A percentile compares a stretch with the other conserved stretches of the same genome.
These are phyloP conservation scores for Papilio gigon DNA, from an alignment of 2,888 invertebrate genomes.

Conservation along the genomic window DNA sequence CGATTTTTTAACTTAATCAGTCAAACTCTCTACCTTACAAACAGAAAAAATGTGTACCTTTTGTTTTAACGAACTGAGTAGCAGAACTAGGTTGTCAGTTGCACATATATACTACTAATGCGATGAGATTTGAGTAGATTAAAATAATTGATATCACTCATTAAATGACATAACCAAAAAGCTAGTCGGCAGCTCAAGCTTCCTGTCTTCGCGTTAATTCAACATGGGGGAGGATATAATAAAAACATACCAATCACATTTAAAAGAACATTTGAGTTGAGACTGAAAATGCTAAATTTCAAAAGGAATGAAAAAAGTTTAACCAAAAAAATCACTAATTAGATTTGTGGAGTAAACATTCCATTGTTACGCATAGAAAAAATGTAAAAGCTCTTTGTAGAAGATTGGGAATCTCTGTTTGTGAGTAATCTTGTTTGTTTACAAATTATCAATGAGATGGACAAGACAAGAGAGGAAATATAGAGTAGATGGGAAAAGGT, in stretches of 20 bases:
- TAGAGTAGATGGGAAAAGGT: slow-evolving; percentile 45
- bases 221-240: too few species aligned
- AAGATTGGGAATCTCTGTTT: slow-evolving; percentile 41
- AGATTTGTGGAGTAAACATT: neutral
- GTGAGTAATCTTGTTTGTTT: slow-evolving; percentile 34
- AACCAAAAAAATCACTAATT: neutral
- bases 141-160: neutral
- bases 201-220: too few species aligned
- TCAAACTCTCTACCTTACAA: too few species aligned
- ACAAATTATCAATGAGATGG: slow-evolving; percentile 43
- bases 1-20: too few species aligned
- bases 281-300: neutral
- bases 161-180: neutral
- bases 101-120: neutral
- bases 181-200: too few species aligned
- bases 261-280: neutral
- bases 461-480: slow-evolving; percentile 43
- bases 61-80: neutral
- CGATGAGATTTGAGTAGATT: neutral
- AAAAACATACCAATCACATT: too few species aligned
- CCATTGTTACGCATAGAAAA: neutral
- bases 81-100: neutral
- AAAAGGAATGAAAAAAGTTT: neutral
- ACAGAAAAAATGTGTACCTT: neutral
- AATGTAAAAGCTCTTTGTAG: neutral